Evolutionary conservation across 2,797 vertebrate genomes (phyloP).

Genomic region (Lithobates pipiens): DNA sequence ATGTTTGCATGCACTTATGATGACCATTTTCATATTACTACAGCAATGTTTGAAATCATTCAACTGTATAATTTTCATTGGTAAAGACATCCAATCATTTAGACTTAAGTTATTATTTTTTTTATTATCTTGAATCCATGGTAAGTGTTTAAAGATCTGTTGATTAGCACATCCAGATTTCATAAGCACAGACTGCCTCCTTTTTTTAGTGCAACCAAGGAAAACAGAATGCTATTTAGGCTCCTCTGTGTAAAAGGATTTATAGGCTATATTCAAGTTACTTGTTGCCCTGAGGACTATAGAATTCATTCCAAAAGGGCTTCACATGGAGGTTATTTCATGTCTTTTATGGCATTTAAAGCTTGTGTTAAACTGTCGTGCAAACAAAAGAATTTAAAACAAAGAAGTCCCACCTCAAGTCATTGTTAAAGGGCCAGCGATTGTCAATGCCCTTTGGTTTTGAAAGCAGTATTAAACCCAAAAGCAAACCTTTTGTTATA

Average conservation of each 20-base stretch:
- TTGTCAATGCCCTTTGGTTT: too few species aligned
- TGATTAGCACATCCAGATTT: too few species aligned
- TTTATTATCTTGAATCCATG: not conserved
- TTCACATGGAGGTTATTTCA: not conserved
- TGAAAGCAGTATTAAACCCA: too few species aligned
- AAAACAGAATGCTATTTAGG: slow-evolving; percentile 10
- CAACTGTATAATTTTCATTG: too few species aligned
- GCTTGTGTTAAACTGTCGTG: not conserved
- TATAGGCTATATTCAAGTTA: not conserved
- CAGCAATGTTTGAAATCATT: too few species aligned
- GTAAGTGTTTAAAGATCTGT: not conserved
- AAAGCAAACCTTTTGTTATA: too few species aligned
- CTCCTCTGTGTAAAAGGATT: slow-evolving; percentile 2
- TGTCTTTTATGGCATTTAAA: slow-evolving; percentile 2
- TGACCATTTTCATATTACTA: too few species aligned
- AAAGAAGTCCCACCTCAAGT: too few species aligned
- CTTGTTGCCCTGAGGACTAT: slow-evolving; percentile 24
- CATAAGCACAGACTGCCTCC: not conserved
- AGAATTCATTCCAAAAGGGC: not conserved
- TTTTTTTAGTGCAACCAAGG: not conserved
- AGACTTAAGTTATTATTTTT: too few species aligned
- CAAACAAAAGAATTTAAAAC: slow-evolving; percentile 11
- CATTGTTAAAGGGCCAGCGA: too few species aligned
- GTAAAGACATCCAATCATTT: too few species aligned
- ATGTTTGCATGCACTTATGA: too few species aligned